These are phyloP conservation scores for Drosophila rhopaloa DNA, from an alignment of 1,140 invertebrate species.

Conservation along the genomic window DNA sequence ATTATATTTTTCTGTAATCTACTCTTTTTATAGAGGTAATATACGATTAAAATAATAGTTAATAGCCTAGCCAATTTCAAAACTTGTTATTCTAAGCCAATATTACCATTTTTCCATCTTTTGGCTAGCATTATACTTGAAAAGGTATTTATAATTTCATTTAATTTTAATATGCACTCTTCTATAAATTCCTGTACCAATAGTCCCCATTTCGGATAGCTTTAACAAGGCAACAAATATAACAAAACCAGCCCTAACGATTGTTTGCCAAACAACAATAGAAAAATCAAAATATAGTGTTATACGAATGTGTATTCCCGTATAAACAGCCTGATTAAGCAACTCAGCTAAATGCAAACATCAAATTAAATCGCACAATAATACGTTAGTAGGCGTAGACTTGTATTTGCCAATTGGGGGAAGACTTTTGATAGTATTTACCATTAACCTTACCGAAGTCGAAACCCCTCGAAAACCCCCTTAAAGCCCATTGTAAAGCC, in stretches of 20 bases:
- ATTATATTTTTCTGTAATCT: too few relatives aligned
- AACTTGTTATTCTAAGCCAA: too few relatives aligned
- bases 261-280: constrained; percentile 45
- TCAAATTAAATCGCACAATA: constrained; percentile 37
- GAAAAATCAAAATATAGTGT: constrained; percentile 27
- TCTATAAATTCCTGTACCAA: constrained; percentile 2
- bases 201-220: constrained; percentile 18
- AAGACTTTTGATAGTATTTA: neutral
- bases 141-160: neutral
- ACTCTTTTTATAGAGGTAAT: too few relatives aligned
- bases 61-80: too few relatives aligned
- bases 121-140: neutral
- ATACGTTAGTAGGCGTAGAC: constrained; percentile 8
- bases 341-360: constrained; percentile 25
- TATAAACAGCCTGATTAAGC: constrained; percentile 32
- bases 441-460: neutral
- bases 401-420: constrained; percentile 3
- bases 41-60: too few relatives aligned
- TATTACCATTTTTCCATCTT: too few relatives aligned
- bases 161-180: constrained; percentile 5
- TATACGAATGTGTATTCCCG: neutral
- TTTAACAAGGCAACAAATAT: neutral
- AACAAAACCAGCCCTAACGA: constrained; percentile 23
- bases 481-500: too few relatives aligned
- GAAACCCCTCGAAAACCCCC: neutral